phyloP scores from a whole-genome alignment of 2,888 invertebrate genomes.

The Labia minor region DNA sequence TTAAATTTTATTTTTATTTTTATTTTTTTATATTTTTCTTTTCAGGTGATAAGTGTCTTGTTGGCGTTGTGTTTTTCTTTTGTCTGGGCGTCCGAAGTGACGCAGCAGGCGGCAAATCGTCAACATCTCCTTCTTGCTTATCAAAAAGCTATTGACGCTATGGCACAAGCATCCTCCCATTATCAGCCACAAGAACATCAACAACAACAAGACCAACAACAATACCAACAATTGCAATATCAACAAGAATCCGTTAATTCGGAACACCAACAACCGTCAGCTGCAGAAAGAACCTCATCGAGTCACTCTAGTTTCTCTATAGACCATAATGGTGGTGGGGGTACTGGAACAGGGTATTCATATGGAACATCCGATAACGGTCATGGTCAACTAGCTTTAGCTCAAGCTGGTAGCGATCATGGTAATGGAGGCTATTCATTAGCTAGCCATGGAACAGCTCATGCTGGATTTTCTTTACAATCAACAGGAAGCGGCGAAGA shows the following conservation, averaged over 20 bases:
- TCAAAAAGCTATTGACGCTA: not conserved
- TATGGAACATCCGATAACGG: constrained; percentile 21
- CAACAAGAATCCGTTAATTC: not conserved
- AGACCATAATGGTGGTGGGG: not conserved
- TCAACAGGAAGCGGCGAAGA: not conserved
- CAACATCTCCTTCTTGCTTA: not conserved
- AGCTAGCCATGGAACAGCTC: not conserved
- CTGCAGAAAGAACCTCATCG: not conserved
- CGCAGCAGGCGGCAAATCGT: constrained; percentile 3
- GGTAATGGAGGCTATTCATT: not conserved
- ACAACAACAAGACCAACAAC: not conserved
- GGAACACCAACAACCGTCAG: not conserved
- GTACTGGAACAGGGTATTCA: not conserved
- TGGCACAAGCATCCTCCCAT: not conserved
- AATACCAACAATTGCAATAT: not conserved
- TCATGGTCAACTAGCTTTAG: constrained; percentile 13
- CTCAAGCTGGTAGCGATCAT: not conserved
- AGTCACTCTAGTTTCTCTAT: not conserved
- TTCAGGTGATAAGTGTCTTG: not conserved
- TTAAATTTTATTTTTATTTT: not conserved
- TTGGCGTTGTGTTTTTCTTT: not conserved
- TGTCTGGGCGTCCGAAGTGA: not conserved
- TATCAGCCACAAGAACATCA: not conserved
- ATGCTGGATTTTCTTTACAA: not conserved
- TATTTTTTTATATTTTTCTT: too few species aligned